phyloP scores from a whole-genome alignment of 2,888 invertebrate genomes.

The Coenonympha glycerion region DNA sequence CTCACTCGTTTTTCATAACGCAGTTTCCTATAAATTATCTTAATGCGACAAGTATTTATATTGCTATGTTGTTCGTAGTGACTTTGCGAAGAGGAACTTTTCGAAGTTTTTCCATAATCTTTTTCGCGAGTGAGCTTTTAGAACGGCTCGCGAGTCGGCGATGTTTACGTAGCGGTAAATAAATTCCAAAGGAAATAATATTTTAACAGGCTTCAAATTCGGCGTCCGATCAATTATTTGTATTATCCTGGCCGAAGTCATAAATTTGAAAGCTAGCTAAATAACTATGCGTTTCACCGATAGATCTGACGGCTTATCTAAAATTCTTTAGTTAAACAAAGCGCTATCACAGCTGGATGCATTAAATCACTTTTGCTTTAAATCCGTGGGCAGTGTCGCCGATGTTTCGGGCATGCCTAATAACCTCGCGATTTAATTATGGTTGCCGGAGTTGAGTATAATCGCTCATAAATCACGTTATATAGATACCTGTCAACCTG shows the following conservation, averaged over 20 bases:
- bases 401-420: constrained; percentile 61
- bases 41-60: constrained; percentile 63
- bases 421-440: constrained; percentile 69
- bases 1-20: constrained; percentile 42
- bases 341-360: constrained; percentile 44
- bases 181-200: constrained; percentile 34
- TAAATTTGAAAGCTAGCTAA: constrained; percentile 31
- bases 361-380: constrained; percentile 48
- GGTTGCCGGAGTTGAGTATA: constrained; percentile 61
- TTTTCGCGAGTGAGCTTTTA: constrained; percentile 43
- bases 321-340: constrained; percentile 39
- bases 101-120: constrained; percentile 27
- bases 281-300: constrained; percentile 31
- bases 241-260: constrained; percentile 26
- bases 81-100: constrained; percentile 22
- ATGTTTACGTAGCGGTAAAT: constrained; percentile 52
- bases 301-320: constrained; percentile 33
- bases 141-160: constrained; percentile 46
- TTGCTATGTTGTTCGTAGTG: constrained; percentile 49
- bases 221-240: constrained; percentile 26
- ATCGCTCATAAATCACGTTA: constrained; percentile 69
- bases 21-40: constrained; percentile 54
- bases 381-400: constrained; percentile 60
- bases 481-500: constrained; percentile 70
- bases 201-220: constrained; percentile 26